Base-by-base conservation (phyloP, 2,113 vertebrate species). In the Perca schrenkii region DNA sequence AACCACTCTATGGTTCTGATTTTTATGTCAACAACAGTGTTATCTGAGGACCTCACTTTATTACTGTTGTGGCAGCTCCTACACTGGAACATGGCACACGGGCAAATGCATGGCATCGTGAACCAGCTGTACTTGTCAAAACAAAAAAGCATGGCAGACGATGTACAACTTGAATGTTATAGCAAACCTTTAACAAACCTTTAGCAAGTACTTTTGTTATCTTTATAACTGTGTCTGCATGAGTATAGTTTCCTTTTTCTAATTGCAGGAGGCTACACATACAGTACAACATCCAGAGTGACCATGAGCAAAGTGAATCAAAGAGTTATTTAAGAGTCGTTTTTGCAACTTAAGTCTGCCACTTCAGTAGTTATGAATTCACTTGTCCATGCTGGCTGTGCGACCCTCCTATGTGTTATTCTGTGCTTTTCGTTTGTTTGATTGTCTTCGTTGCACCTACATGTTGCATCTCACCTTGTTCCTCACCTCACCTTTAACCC, bases 361-460 rank as follows among this genome's bases (percentile, higher is more conserved):
- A 4, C 53, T 63, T 17, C 13, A 46, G 54, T 21, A 68, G 53
- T 70, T 34, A 76, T 36, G 61, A 78, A 80, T 62, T 77, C 61
- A 87, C 72, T 82, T 56, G 62, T 86, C 80, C 78, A 49, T 66
- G 80, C 92, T 93, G 92, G 88, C 88, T 94, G 83, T 82, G 58
- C 79, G 87, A 88, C 89, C 85, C 89, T 92, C 74, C 82, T 57
- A 28, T 61, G 43, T 92, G 88, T 85, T 87, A 78, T 71, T 74
- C 60, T 89, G 88, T 84, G 89, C 88, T 88, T 67, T 75, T 36
- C 0, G 69, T 86, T 80, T 60, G 10, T 91, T 71, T 74, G 78
- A 76, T 71, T 80, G 74, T 91, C 84, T 72, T 84, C 79, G 83
- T 82, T 56, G 73, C 83, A 79, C 77, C 70, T 67, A 64, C 69